Evolutionary conservation across 1,140 invertebrate species (phyloP), one percentile per base, ranked within the genome.

Genomic region (Hyles euphorbiae): DNA sequence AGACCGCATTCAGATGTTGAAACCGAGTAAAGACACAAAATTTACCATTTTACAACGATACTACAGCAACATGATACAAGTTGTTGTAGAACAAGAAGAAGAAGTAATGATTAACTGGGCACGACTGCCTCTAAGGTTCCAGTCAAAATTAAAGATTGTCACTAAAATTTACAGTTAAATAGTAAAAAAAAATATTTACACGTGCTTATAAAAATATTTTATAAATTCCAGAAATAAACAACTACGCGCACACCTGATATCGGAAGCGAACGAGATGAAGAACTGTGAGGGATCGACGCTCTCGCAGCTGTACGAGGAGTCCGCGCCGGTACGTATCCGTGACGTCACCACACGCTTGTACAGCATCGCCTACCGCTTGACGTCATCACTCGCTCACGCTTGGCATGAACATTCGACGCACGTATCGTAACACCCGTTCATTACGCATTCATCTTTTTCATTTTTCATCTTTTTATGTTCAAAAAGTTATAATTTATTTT

Each of bases 201-300:
- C 22, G 22, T 22, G 22, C 22, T 40, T 40, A 40, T 3, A 8
- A 45, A 11, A 6, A 34, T 56, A 22, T 22, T 65, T 12, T 11
- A 32, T 22, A 64, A 33, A 47, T 88, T 87, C 12, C 70, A 93
- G 93, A 77, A 95, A 95, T 74, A 94, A 94, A 75, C 94, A 95
- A 83, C 89, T 95, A 45, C 91, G 93, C 49, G 93, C 93, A 10
- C 94, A 95, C 77, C 80, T 95, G 46, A 91, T 94, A 59, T 91
- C 93, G 3, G 94, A 95, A 68, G 83, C 87, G 12, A 90, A 87
- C 56, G 89, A 90, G 3, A 68, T 89, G 76, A 89, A 88, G 64
- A 81, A 70, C 63, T 62, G 75, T 0, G 89, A 90, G 51, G 71
- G 77, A 44, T 76, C 80, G 22, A 63, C 81, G 3, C 76, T 88